Evolutionary conservation across 2,797 vertebrate genomes (phyloP), one percentile per base, ranked within the genome.

Genomic region (Apogon talboti): DNA sequence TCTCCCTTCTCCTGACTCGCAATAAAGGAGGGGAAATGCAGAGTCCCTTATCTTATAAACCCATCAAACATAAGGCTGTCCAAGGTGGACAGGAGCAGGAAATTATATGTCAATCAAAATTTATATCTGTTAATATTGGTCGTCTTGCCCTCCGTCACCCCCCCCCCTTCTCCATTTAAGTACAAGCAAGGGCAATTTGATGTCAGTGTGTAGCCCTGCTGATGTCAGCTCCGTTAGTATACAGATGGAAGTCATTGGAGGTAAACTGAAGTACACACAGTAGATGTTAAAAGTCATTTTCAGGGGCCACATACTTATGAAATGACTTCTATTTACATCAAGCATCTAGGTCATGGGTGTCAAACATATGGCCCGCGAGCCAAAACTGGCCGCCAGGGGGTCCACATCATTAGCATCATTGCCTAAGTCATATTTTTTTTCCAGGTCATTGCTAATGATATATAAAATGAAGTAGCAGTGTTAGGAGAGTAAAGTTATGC

Each of bases 31-130:
- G 5, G 21, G 21, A 24, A 82, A 85, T 83, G 67, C 79, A 58
- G 73, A 78, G 72, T 77, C 68, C 84, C 83, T 85, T 91, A 92
- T 93, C 92, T 83, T 81, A 85, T 86, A 85, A 89, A 89, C 78
- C 83, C 85, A 89, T 91, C 87, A 89, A 87, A 88, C 73, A 70
- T 69, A 46, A 78, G 81, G 82, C 86, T 87, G 90, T 87, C 89
- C 82, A 58, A 85, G 87, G 83, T 81, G 80, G 83, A 84, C 86
- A 1, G 57, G 66, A 40, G 68, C 77, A 87, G 89, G 86, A 92
- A 93, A 92, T 92, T 84, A 90, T 89, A 71, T 91, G 92, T 91
- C 92, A 91, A 79, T 92, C 92, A 93, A 91, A 90, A 83, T 82
- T 69, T 79, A 84, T 89, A 91, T 92, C 89, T 81, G 81, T 83